Evolutionary conservation across 2,113 vertebrate species (phyloP).

Genomic region (Sylvicapra grimmia): DNA sequence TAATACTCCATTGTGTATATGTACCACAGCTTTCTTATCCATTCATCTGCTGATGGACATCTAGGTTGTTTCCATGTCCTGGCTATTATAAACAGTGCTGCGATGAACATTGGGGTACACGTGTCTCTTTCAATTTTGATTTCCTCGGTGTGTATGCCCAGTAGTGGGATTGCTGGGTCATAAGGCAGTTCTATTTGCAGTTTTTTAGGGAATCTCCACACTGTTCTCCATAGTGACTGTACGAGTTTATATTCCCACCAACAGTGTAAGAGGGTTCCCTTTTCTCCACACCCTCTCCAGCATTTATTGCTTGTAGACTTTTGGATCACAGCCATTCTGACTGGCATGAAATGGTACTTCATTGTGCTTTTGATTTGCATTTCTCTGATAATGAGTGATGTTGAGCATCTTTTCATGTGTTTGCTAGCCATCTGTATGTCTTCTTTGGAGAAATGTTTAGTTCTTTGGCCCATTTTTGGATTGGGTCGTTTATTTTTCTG

Average conservation of each 20-base stretch:
- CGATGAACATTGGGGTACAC: accelerated
- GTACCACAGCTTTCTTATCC: neutral
- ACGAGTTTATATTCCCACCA: neutral
- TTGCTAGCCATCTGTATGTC: neutral
- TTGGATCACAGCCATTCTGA: neutral
- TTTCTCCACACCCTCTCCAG: neutral
- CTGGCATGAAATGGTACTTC: neutral
- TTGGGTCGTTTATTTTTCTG: neutral
- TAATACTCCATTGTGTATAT: neutral
- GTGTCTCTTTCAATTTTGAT: neutral
- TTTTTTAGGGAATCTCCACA: neutral
- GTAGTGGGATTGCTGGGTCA: neutral
- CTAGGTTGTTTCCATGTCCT: neutral
- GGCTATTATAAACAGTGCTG: neutral
- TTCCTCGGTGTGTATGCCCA: neutral
- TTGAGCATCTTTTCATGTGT: neutral
- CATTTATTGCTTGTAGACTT: neutral
- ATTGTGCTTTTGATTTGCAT: neutral
- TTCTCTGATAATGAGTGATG: neutral
- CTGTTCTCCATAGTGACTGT: neutral
- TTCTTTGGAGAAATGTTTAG: neutral
- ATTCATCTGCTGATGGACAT: accelerated
- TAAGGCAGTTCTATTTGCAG: neutral
- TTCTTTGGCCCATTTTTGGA: neutral
- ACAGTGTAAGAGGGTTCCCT: neutral